Percentiles rank a stretch among this genome's conserved stretches.
phyloP scores from a whole-genome alignment of 2,113 vertebrate species.

The Casuarius casuarius region DNA sequence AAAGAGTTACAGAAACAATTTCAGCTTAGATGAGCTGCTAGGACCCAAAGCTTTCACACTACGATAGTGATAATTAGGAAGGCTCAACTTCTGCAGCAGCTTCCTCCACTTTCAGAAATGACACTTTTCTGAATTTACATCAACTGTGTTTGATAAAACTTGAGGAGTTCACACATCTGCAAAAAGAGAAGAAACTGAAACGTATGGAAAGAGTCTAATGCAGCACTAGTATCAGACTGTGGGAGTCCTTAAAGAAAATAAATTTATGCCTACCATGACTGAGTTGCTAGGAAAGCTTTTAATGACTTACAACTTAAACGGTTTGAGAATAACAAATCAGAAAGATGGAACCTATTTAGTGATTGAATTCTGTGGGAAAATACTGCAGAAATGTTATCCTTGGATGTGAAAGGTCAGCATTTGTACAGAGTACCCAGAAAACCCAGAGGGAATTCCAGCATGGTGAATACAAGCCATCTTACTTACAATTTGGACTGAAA shows the following conservation, averaged over 20 bases:
- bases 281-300: constrained; percentile 28
- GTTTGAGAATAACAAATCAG: constrained; percentile 51
- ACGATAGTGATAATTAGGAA: background rate
- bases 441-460: background rate
- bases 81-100: background rate
- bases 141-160: background rate
- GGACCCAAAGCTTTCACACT: background rate
- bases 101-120: background rate
- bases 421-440: constrained; percentile 50
- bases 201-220: background rate
- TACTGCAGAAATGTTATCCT: constrained; percentile 65
- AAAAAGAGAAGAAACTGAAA: background rate
- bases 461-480: constrained; percentile 19
- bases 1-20: background rate
- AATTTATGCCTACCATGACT: background rate
- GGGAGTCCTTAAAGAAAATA: constrained; percentile 13
- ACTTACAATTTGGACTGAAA: constrained; percentile 7
- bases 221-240: background rate
- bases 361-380: constrained; percentile 67
- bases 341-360: constrained; percentile 67
- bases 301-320: constrained; percentile 10
- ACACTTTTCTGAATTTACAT: background rate
- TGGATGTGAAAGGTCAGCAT: constrained; percentile 48
- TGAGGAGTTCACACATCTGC: background rate
- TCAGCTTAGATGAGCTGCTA: background rate